Evolutionary conservation across 2,888 invertebrate species (phyloP).

Genomic region (Neoaliturus tenellus): DNA sequence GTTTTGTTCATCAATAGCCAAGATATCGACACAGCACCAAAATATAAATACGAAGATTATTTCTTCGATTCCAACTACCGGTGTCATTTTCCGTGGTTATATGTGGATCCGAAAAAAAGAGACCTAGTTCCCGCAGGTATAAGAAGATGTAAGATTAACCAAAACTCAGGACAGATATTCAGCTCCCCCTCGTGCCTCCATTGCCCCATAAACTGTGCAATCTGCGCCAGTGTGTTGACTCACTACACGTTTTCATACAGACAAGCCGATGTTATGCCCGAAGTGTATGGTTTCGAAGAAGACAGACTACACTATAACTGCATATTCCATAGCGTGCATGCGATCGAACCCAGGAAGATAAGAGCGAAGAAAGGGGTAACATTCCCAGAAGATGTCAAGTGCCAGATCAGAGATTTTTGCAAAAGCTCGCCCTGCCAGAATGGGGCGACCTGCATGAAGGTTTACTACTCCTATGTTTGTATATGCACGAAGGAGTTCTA

Average conservation of each 20-base stretch:
- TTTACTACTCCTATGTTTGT: constrained; percentile 40
- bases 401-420: constrained; percentile 9
- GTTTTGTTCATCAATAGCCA: no score
- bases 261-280: not conserved
- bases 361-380: not conserved
- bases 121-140: not conserved
- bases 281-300: not conserved
- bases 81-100: not conserved
- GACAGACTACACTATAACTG: not conserved
- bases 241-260: not conserved
- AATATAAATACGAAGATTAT: no score
- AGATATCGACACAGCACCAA: no score
- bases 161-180: not conserved
- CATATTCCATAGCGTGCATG: not conserved
- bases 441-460: constrained; percentile 17
- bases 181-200: not conserved
- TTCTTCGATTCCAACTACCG: not conserved
- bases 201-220: not conserved
- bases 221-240: not conserved
- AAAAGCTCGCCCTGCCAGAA: constrained; percentile 21
- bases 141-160: not conserved
- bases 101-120: not conserved
- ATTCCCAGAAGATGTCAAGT: not conserved
- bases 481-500: constrained; percentile 6
- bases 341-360: not conserved